phyloP scores from a whole-genome alignment of 2,888 invertebrate species.

The Anticlea derivata region DNA sequence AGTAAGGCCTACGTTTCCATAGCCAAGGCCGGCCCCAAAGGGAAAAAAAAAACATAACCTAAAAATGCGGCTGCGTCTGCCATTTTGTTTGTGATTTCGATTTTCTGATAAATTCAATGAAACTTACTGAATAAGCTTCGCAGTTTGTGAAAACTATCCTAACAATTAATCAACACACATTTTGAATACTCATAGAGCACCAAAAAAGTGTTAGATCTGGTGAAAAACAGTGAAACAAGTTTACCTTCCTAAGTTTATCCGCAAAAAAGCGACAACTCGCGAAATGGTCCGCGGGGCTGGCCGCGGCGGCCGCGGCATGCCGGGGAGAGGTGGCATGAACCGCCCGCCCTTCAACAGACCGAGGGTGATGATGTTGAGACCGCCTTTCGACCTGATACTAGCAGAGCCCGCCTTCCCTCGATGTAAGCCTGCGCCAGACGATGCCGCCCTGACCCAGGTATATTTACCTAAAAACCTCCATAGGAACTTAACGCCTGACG shows the following conservation, averaged over 20 bases:
- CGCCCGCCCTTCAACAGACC: conserved; percentile 76
- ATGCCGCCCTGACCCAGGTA: conserved; percentile 92
- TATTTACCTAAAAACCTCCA: conserved; percentile 13
- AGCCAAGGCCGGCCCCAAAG: too few species aligned
- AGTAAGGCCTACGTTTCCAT: too few species aligned
- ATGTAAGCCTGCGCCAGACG: conserved; percentile 91
- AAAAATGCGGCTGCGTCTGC: conserved; percentile 17
- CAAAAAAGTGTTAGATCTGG: not conserved
- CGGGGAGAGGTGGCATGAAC: conserved; percentile 85
- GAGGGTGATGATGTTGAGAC: conserved; percentile 81
- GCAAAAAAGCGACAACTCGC: not conserved
- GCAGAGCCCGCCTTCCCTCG: conserved; percentile 96
- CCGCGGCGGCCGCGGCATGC: conserved; percentile 87
- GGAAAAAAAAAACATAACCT: too few species aligned
- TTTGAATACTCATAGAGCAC: not conserved
- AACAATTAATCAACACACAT: not conserved
- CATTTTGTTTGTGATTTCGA: conserved; percentile 27
- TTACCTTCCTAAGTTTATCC: not conserved
- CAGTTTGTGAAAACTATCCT: not conserved
- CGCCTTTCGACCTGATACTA: conserved; percentile 93
- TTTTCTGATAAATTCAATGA: not conserved
- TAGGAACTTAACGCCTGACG: too few species aligned
- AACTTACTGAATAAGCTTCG: too few species aligned
- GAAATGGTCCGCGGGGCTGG: conserved; percentile 88
- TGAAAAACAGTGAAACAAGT: not conserved